These are phyloP conservation scores for Thripadectes ignobilis DNA, from an alignment of 2,797 vertebrate genomes.

Conservation along the genomic window DNA sequence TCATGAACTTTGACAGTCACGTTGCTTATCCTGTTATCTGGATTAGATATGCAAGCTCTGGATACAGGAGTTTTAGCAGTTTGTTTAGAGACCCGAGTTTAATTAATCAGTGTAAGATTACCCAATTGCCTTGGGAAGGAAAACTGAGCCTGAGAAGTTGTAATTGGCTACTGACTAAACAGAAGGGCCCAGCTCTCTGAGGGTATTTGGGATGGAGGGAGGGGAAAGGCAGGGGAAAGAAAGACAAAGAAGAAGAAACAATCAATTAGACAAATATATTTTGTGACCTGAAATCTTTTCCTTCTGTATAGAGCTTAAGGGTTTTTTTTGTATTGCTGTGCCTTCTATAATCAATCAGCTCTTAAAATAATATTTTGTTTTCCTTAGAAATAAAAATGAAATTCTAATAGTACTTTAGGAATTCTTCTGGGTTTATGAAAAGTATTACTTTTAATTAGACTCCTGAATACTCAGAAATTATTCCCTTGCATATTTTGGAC, in stretches of 20 bases:
- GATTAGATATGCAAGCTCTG: constrained; percentile 40
- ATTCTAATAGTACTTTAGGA: background rate
- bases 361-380: background rate
- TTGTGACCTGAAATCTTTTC: background rate
- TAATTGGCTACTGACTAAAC: constrained; percentile 18
- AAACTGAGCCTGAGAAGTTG: background rate
- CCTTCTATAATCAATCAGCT: background rate
- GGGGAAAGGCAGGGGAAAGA: background rate
- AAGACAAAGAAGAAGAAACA: background rate
- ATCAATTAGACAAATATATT: background rate
- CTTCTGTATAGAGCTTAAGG: background rate
- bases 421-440: background rate
- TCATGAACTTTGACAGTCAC: constrained; percentile 1
- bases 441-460: background rate
- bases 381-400: background rate
- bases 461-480: background rate
- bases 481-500: background rate
- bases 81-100: constrained; percentile 15
- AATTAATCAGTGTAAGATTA: constrained; percentile 47
- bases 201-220: background rate
- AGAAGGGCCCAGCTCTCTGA: background rate
- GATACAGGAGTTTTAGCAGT: background rate
- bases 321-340: background rate
- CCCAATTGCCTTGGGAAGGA: background rate
- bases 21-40: constrained; percentile 34